Percentiles rank a stretch among this genome's conserved stretches.
Evolutionary conservation across 2,113 vertebrate species (phyloP).

Genomic region (Colaptes auratus): DNA sequence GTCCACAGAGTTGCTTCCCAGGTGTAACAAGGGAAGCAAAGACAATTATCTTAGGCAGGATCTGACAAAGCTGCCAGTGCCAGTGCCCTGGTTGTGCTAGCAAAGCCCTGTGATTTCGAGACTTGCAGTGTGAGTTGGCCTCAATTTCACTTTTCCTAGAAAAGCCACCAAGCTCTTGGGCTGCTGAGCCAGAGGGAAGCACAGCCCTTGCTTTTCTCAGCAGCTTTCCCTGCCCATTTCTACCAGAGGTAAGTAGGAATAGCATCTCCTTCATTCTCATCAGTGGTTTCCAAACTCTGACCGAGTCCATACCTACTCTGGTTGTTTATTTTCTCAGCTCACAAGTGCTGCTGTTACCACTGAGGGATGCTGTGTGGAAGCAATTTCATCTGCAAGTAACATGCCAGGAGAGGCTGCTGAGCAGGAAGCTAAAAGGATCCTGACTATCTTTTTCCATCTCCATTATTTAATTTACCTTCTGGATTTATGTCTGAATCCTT

Average conservation of each 20-base stretch:
- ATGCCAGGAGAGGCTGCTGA: not conserved
- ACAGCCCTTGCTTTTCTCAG: not conserved
- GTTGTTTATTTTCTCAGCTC: not conserved
- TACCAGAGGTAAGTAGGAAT: not conserved
- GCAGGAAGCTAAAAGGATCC: not conserved
- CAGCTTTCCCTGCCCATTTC: not conserved
- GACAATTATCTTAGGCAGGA: not conserved
- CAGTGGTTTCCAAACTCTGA: not conserved
- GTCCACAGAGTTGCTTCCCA: not conserved
- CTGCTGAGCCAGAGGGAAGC: not conserved
- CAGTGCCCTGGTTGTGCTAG: not conserved
- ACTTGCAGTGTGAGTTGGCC: not conserved
- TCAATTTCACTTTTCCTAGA: not conserved
- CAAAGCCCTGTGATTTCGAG: not conserved
- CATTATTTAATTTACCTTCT: conserved; percentile 58
- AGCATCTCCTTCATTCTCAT: not conserved
- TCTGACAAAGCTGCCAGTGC: not conserved
- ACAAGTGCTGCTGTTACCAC: not conserved
- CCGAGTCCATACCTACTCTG: not conserved
- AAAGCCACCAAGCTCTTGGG: not conserved
- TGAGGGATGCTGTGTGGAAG: not conserved
- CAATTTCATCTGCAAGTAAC: not conserved
- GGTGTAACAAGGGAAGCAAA: not conserved
- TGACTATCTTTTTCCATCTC: not conserved
- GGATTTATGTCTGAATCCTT: conserved; percentile 27